phyloP scores from a whole-genome alignment of 2,888 invertebrate species.

The Idaea dimidiata region DNA sequence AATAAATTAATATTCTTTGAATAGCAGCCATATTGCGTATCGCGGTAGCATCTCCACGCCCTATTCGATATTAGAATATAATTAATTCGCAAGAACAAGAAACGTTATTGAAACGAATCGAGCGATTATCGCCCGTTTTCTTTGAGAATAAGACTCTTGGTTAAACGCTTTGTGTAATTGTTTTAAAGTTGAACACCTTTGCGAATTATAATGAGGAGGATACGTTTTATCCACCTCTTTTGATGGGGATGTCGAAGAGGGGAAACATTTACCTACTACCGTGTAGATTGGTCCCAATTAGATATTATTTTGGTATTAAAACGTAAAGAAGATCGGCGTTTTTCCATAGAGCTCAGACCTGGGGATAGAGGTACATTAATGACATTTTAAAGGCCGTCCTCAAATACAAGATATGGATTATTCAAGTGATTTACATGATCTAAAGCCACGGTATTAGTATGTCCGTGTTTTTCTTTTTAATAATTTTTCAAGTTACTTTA shows the following conservation, averaged over 20 bases:
- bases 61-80: constrained; percentile 53
- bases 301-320: not conserved
- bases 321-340: too few relatives aligned
- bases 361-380: too few relatives aligned
- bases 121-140: constrained; percentile 33
- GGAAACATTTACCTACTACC: not conserved
- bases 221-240: not conserved
- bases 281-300: not conserved
- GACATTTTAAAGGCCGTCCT: too few relatives aligned
- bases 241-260: not conserved
- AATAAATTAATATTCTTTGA: constrained; percentile 59
- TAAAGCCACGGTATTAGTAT: too few relatives aligned
- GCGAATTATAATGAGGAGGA: not conserved
- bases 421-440: too few relatives aligned
- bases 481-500: too few relatives aligned
- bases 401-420: too few relatives aligned
- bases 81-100: constrained; percentile 42
- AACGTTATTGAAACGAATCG: constrained; percentile 30
- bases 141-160: constrained; percentile 9
- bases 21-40: constrained; percentile 57
- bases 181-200: not conserved
- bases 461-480: too few relatives aligned
- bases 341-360: too few relatives aligned
- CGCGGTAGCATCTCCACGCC: constrained; percentile 61
- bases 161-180: constrained; percentile 5